These are phyloP conservation scores for Apodemus sylvaticus DNA, from an alignment of 2,113 vertebrate species.

Conservation along the genomic window DNA sequence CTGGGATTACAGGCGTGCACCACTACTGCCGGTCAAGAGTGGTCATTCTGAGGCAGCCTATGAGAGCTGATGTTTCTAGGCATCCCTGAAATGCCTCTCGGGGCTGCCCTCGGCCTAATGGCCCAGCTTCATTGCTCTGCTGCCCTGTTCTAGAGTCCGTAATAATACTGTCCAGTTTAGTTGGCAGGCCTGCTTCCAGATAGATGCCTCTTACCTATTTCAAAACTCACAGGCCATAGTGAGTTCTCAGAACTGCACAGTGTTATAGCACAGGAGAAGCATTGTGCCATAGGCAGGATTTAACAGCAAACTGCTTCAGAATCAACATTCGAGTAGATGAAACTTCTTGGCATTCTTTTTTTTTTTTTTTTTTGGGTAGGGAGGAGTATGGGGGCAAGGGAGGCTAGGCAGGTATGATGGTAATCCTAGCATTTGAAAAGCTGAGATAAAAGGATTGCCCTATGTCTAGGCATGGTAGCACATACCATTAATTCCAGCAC, in stretches of 20 bases:
- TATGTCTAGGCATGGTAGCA: neutral
- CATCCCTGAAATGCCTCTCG: neutral
- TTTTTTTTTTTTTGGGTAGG: neutral
- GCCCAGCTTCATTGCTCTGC: neutral
- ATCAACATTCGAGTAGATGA: neutral
- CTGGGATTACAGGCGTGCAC: too few relatives aligned
- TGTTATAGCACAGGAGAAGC: neutral
- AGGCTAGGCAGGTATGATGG: neutral
- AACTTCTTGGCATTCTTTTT: neutral
- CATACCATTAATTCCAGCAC: neutral
- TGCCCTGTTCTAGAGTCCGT: neutral
- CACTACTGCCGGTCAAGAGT: too few relatives aligned
- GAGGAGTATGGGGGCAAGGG: neutral
- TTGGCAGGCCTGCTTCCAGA: constrained; percentile 8
- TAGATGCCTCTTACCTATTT: neutral
- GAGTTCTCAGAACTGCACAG: neutral
- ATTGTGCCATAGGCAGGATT: neutral
- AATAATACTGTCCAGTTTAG: neutral
- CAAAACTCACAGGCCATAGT: neutral
- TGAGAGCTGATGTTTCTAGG: neutral
- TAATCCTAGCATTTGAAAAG: neutral
- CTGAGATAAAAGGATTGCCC: neutral
- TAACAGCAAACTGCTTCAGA: neutral
- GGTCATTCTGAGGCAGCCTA: neutral
- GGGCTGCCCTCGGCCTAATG: neutral